Conservation (phyloP, 64 coral and sea anemone genomes). For the Catalaphyllia jardinei region DNA sequence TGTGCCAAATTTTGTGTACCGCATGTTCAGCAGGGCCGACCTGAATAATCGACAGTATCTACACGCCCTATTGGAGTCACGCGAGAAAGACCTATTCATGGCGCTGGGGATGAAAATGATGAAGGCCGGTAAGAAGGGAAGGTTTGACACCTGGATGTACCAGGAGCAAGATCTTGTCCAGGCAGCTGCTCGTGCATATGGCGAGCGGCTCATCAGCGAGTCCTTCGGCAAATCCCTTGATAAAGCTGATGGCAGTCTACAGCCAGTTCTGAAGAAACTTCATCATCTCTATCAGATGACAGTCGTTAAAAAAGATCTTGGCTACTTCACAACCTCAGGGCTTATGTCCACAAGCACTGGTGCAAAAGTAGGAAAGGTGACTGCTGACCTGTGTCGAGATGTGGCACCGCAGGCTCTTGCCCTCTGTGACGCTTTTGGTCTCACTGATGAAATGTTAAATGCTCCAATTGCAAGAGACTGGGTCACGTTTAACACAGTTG, state of each 20-base stretch:
- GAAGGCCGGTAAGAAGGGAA: constrained; percentile 77
- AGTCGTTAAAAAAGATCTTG: constrained; percentile 71
- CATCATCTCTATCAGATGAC: constrained; percentile 81
- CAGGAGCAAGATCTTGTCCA: constrained; percentile 85
- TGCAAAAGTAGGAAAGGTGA: constrained; percentile 63
- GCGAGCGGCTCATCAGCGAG: constrained; percentile 74
- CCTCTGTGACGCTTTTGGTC: constrained; percentile 86
- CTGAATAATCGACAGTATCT: constrained; percentile 68
- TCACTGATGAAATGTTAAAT: constrained; percentile 71
- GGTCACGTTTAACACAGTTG: constrained; percentile 80
- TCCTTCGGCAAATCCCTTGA: constrained; percentile 74
- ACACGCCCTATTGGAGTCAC: constrained; percentile 58
- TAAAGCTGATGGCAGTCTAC: constrained; percentile 56
- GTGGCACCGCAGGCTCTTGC: constrained; percentile 87
- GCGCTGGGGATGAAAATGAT: constrained; percentile 83
- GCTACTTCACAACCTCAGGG: constrained; percentile 83
- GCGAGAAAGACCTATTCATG: constrained; percentile 74
- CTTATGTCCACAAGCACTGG: constrained; percentile 78
- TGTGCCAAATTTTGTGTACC: constrained; percentile 49
- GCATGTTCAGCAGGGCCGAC: constrained; percentile 66
- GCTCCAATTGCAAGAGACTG: constrained; percentile 90
- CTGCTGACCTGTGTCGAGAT: constrained; percentile 75
- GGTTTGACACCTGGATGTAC: constrained; percentile 91
- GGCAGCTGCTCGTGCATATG: constrained; percentile 77
- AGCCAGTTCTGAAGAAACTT: constrained; percentile 68